Conservation (phyloP, 2,113 vertebrate genomes). For the Balaeniceps rex region DNA sequence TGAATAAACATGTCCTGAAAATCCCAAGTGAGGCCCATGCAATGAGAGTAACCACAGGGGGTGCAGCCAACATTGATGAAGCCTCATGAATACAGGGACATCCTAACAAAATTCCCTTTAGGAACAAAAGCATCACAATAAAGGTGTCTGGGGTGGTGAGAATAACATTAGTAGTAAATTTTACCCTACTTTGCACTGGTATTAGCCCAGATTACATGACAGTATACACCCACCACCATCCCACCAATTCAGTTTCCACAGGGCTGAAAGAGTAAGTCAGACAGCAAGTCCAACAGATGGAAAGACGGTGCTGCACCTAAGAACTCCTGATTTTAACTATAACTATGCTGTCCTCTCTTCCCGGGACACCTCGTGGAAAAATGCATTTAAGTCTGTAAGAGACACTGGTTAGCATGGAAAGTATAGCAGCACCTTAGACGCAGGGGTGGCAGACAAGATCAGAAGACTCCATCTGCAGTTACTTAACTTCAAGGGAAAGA, state of each 20-base stretch:
- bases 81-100: neutral
- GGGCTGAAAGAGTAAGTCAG: neutral
- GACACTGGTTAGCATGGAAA: neutral
- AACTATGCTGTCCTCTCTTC: neutral
- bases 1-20: neutral
- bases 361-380: neutral
- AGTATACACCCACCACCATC: neutral
- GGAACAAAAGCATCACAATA: neutral
- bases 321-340: neutral
- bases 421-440: neutral
- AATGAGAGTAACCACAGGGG: neutral
- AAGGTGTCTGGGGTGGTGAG: neutral
- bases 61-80: neutral
- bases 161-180: neutral
- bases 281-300: neutral
- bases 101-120: neutral
- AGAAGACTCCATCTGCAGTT: neutral
- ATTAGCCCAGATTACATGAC: neutral
- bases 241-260: neutral
- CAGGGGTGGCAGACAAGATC: neutral
- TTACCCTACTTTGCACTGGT: neutral
- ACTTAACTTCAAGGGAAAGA: neutral
- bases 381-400: neutral
- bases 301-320: neutral
- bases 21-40: neutral